A percentile compares a stretch with the other conserved stretches of the same genome.
Evolutionary conservation across 2,888 invertebrate species (phyloP).

Genomic region (Norana najaformis): DNA sequence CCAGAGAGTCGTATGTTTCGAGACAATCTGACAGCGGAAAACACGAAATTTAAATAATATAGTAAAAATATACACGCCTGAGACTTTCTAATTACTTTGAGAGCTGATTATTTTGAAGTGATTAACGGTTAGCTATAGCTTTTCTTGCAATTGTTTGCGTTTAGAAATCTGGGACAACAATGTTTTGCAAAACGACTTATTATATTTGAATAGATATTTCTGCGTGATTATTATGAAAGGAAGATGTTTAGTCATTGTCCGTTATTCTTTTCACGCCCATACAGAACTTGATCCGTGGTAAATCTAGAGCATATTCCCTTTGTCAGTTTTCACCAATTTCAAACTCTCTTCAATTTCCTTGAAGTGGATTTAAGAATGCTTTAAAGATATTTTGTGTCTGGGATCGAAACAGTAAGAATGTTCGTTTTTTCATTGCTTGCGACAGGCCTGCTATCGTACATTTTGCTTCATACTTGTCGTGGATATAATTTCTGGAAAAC

Average conservation of each 20-base stretch:
- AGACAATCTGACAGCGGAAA: no score
- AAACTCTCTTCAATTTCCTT: neutral
- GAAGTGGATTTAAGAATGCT: neutral
- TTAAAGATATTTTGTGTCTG: neutral
- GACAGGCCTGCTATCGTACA: neutral
- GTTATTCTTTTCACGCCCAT: neutral
- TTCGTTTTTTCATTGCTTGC: neutral
- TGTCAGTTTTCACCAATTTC: neutral
- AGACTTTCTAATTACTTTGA: neutral
- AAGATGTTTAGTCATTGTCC: neutral
- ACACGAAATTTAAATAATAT: no score
- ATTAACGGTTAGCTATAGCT: no score
- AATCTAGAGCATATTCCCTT: neutral
- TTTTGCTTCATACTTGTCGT: neutral
- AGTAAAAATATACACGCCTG: neutral
- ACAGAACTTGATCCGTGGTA: neutral
- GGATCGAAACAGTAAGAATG: neutral
- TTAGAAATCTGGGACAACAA: neutral
- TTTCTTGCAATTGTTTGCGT: neutral
- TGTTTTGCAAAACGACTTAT: no score
- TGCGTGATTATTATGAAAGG: neutral
- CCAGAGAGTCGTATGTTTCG: no score
- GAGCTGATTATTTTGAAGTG: neutral
- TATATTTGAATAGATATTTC: no score
- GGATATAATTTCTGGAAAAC: neutral